Conservation (phyloP, 2,888 invertebrate genomes). For the Blastobasis adustella region DNA sequence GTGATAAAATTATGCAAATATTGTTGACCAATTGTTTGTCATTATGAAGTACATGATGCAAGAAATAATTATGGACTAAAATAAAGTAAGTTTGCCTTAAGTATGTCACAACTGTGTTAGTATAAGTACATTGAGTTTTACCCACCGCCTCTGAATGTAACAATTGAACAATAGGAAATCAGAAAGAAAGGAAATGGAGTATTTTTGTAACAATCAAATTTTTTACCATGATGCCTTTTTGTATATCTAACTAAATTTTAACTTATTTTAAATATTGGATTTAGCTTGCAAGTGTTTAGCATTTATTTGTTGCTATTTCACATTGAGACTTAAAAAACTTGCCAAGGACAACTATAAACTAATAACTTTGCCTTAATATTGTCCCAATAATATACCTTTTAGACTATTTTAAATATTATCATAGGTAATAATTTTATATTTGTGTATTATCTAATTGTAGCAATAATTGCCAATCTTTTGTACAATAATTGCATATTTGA, state of each 20-base stretch:
- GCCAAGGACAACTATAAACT: constrained; percentile 36
- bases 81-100: too few relatives aligned
- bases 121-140: constrained; percentile 2
- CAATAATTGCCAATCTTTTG: constrained; percentile 28
- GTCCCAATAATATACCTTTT: constrained; percentile 26
- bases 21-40: constrained; percentile 6
- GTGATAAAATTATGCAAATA: constrained; percentile 7
- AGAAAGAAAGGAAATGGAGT: too few relatives aligned
- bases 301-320: constrained; percentile 1
- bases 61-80: too few relatives aligned
- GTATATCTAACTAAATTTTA: neutral
- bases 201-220: neutral
- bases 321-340: constrained; percentile 36
- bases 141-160: neutral
- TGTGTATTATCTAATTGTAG: constrained; percentile 17
- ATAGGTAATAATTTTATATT: neutral
- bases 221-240: neutral
- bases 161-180: neutral
- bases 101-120: too few relatives aligned
- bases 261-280: too few relatives aligned
- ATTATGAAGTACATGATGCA: too few relatives aligned
- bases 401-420: neutral
- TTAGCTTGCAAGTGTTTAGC: too few relatives aligned
- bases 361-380: constrained; percentile 26
- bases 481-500: constrained; percentile 9